These are phyloP conservation scores for Tachysurus vachellii DNA, from an alignment of 2,113 vertebrate species.

Conservation along the genomic window DNA sequence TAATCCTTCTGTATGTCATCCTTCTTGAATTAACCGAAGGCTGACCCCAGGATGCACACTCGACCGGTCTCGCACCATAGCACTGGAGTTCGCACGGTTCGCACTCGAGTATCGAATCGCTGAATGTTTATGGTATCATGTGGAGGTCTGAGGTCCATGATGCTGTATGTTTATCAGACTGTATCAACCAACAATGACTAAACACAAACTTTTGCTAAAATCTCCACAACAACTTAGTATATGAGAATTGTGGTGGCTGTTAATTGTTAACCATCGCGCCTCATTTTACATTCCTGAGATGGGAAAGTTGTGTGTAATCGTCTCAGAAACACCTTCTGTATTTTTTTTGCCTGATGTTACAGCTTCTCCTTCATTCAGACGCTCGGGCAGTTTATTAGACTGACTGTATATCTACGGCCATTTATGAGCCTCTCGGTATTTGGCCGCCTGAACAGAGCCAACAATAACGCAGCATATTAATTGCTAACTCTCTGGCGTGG, in stretches of 20 bases:
- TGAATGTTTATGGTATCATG: neutral
- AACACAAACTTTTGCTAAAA: neutral
- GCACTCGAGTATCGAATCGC: neutral
- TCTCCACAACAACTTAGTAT: neutral
- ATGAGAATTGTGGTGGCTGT: neutral
- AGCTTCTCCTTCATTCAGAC: neutral
- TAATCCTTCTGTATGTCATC: too few species aligned
- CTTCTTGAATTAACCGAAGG: too few species aligned
- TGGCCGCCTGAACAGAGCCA: constrained; percentile 49
- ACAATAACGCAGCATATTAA: constrained; percentile 63
- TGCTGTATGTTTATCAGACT: neutral
- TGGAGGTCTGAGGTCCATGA: neutral
- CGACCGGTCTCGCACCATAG: neutral
- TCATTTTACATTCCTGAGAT: neutral
- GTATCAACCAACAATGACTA: neutral
- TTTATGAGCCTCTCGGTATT: constrained; percentile 46
- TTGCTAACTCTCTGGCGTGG: constrained; percentile 47
- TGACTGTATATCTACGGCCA: constrained; percentile 34
- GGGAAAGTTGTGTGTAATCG: neutral
- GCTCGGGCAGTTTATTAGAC: constrained; percentile 25
- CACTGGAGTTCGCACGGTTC: neutral
- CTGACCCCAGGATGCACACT: neutral
- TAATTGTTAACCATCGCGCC: too few species aligned
- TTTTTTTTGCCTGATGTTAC: neutral
- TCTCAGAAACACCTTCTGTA: neutral